These are phyloP conservation scores for Scalopus aquaticus DNA, from an alignment of 2,113 vertebrate genomes.

Conservation along the genomic window DNA sequence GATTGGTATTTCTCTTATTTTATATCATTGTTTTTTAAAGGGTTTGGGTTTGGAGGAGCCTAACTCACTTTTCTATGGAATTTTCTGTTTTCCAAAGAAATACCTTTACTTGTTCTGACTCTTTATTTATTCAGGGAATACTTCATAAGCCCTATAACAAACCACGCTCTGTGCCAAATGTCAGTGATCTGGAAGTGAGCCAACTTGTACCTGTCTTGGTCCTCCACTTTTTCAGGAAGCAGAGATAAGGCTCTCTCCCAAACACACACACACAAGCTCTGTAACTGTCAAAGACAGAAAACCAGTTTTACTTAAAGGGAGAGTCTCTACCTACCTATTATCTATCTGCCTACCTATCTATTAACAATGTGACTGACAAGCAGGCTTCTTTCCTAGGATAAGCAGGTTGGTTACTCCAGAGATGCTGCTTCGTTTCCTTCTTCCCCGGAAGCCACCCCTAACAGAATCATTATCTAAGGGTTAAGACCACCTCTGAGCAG, in stretches of 20 bases:
- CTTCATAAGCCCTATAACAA: neutral
- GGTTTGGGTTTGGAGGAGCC: neutral
- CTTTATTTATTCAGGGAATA: neutral
- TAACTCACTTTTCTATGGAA: neutral
- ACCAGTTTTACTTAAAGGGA: neutral
- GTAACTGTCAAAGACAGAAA: neutral
- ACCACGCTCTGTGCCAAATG: neutral
- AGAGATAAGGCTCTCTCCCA: neutral
- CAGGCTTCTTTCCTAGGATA: neutral
- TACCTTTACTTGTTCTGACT: neutral
- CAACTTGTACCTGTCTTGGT: neutral
- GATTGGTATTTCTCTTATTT: neutral
- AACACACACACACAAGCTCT: neutral
- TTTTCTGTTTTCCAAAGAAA: conserved; percentile 41
- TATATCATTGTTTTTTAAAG: neutral
- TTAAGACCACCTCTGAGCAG: conserved; percentile 39
- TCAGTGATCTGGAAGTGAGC: neutral
- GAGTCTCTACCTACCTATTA: neutral
- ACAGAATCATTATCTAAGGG: neutral
- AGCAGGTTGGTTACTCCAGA: neutral
- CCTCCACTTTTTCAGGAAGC: neutral
- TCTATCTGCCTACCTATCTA: neutral
- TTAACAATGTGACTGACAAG: neutral
- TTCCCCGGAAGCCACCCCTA: neutral
- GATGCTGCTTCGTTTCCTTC: neutral